Base-by-base conservation (phyloP, 2,888 invertebrate genomes). In the Entomobrya proxima region DNA sequence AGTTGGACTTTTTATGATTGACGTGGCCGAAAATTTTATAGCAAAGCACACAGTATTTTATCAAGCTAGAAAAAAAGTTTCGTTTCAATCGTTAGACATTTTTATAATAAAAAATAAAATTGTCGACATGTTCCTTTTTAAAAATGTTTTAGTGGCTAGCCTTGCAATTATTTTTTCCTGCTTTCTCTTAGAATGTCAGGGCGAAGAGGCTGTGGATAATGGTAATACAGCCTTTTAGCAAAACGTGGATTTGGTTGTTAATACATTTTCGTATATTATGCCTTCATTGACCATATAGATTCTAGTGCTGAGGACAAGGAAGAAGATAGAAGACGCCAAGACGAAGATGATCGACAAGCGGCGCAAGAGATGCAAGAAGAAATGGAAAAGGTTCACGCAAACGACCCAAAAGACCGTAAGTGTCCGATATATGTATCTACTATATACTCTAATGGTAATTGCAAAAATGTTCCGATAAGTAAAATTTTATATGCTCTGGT, bases 341-440 rank as follows among this genome's bases (percentile, higher is more conserved):
- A 72, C 2, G 74, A 81, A 11, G 35, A 55, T 30, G 81, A 81
- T 24, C 40, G 55, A 15, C 5, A 4, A 32, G 44, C 40, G 11
- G 74, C 74, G 6, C 27, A 37, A 24, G 32, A 11, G 1, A 69
- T 69, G 69, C 69, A 72, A 27, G 78, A 77, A 6, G 58, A 84
- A 61, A 78, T 84, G 15, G 84, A 84, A 50, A 32, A 13, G 35
- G 72, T 21, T 24, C 84, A 84, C 18, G 84, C 84, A 0, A 61
- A 52, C 18, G 84, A 84, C 21, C 84, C 84, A 1, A 84, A 84
- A 78, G 84, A 84, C 21, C 72, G 84, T 84, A 40, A 77, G 52
- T 18, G 11, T 27, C 30, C n/a, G n/a, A n/a, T n/a, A n/a, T n/a
- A n/a, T n/a, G n/a, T n/a, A 55, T 44, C 35, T 4, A 18, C 21